Evolutionary conservation across 2,797 vertebrate genomes (phyloP).

Genomic region (Jordanella pulchra): DNA sequence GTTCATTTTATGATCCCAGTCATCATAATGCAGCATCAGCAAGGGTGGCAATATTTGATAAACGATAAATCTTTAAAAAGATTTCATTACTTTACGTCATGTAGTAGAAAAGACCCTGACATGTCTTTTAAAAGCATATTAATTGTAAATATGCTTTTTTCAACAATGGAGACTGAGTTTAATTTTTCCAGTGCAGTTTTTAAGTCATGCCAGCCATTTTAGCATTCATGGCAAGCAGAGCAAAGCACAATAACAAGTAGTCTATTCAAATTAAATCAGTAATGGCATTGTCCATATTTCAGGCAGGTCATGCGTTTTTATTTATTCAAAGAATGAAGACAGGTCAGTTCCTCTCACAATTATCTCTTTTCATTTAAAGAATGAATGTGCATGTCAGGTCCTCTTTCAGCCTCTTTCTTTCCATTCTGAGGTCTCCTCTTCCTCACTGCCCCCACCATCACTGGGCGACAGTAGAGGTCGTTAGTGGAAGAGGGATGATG

Average conservation of each 20-base stretch:
- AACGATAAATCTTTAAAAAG: constrained; percentile 18
- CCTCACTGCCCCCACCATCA: constrained; percentile 72
- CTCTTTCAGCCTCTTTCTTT: constrained; percentile 75
- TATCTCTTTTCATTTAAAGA: constrained; percentile 83
- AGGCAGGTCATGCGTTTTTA: constrained; percentile 81
- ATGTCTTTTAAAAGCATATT: constrained; percentile 34
- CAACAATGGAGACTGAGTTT: constrained; percentile 45
- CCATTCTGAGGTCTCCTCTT: constrained; percentile 54
- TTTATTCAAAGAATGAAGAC: constrained; percentile 83
- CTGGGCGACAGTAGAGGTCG: constrained; percentile 82
- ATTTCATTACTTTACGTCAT: constrained; percentile 15
- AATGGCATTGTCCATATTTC: constrained; percentile 84
- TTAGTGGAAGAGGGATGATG: constrained; percentile 85
- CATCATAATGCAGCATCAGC: constrained; percentile 49
- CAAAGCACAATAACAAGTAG: constrained; percentile 77
- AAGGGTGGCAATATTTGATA: constrained; percentile 27
- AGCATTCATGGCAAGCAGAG: constrained; percentile 69
- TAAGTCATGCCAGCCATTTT: constrained; percentile 58
- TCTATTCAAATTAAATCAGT: constrained; percentile 85
- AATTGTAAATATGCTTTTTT: constrained; percentile 53
- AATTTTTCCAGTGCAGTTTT: constrained; percentile 52
- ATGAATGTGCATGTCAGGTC: constrained; percentile 81
- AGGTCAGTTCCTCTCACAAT: constrained; percentile 81
- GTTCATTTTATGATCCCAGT: constrained; percentile 56
- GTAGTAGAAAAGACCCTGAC: constrained; percentile 19